Evolutionary conservation across 2,797 vertebrate genomes (phyloP), one percentile per base, ranked within the genome.

Genomic region (Pseudocheirus occidentalis): DNA sequence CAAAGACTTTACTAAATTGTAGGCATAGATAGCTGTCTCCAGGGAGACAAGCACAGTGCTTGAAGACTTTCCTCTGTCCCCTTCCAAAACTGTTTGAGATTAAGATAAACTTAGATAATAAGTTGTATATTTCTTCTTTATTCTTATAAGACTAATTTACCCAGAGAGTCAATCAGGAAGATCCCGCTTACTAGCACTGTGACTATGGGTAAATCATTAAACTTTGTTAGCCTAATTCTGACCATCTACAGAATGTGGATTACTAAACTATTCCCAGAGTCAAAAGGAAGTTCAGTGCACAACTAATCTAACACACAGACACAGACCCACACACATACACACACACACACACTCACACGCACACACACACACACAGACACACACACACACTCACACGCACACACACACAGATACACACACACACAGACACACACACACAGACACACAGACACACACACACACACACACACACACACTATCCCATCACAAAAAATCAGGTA

Each of bases 1-100:
- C 28, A 97, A 87, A 57, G 90, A 91, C 66, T 0, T 90, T 92
- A 91, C 31, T 66, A 55, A 93, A 27, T 0, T 94, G 40, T 94
- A 93, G 46, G 18, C 62, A n/a, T 73, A 73, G 14, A 73, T 18
- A 73, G 62, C 34, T 87, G 40, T 87, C 40, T 50, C 73, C 73
- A 46, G 31, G 73, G 73, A 81, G 73, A 87, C 10, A 50, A 87
- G 73, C 21, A 27, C 27, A 10, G 73, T 24, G 28, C 46, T 50
- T 50, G 40, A 81, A 81, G 40, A 81, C n/a, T 81, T 40, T 81
- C 16, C n/a, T 46, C n/a, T 81, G 40, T 1, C 34, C 40, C 73
- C 24, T 14, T 81, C 40, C 73, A 87, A 87, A 87, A 87, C 28
- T 50, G 73, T 87, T 87, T 87, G 73, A 87, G 73, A 24, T 87